Evolutionary conservation across 2,113 vertebrate species (phyloP), one percentile per base, ranked within the genome.

Genomic region (Cyprinodon brontotheroides): DNA sequence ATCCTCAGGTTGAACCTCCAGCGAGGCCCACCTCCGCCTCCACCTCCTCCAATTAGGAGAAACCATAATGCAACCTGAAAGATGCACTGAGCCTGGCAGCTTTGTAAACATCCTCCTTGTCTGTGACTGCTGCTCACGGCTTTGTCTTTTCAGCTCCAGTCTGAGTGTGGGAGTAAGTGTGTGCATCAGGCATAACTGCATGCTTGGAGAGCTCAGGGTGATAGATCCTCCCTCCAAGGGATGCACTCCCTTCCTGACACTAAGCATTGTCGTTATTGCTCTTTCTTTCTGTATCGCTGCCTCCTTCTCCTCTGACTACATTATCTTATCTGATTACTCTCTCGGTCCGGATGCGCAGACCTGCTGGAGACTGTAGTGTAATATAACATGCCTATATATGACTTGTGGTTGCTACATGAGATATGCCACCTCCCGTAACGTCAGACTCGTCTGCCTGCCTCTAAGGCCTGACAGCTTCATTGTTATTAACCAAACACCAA

Each of bases 281-380:
- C 79, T 82, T 84, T 72, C 78, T 74, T 72, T 71, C 61, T 60
- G 10, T 61, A 64, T 65, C 68, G 20, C 63, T 65, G 40, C 66
- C 69, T 78, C 72, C 81, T 74, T 78, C 79, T 84, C 68, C 80
- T 80, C 77, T 78, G 79, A 87, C 90, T 91, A 86, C 91, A 93
- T 92, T 89, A 92, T 89, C 91, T 91, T 87, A 93, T 93, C 92
- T 92, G 88, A 90, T 92, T 92, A 91, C 91, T 85, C 83, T 91
- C 79, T 84, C 82, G 77, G 83, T 75, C 76, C 6, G 74, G 75
- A 87, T 77, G 76, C 61, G 72, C 87, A 92, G 91, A 93, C 92
- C 86, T 84, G 69, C 87, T 90, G 92, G 89, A 91, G 92, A 92
- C 92, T 89, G 80, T 83, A 86, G 89, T 92, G 90, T 93, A 91